phyloP scores from a whole-genome alignment of 2,113 vertebrate genomes.

The Paralichthys olivaceus region DNA sequence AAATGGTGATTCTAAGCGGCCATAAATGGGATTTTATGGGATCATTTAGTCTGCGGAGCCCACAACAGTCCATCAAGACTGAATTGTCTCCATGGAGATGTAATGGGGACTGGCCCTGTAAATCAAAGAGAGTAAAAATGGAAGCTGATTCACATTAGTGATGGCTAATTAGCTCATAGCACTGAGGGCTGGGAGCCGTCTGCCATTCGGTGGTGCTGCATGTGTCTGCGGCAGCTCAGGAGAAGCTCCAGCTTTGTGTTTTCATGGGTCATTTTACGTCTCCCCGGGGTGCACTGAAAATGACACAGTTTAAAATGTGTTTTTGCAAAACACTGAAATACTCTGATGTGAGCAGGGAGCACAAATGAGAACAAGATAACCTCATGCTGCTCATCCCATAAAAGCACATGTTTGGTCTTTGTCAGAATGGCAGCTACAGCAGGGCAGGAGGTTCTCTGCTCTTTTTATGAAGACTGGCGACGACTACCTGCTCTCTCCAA shows the following conservation, averaged over 20 bases:
- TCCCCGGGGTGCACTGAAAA: constrained; percentile 46
- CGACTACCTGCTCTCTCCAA: constrained; percentile 20
- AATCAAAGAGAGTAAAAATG: constrained; percentile 76
- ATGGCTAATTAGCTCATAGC: constrained; percentile 78
- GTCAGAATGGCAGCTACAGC: constrained; percentile 23
- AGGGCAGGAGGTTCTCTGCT: constrained; percentile 14
- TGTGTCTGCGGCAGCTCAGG: constrained; percentile 40
- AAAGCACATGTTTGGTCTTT: constrained; percentile 36
- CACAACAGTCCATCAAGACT: constrained; percentile 54
- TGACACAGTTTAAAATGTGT: constrained; percentile 40
- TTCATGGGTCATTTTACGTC: constrained; percentile 62
- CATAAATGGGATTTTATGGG: constrained; percentile 63
- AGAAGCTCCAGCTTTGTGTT: constrained; percentile 44
- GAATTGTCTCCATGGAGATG: constrained; percentile 68
- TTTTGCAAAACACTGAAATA: constrained; percentile 30
- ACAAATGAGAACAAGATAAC: constrained; percentile 51
- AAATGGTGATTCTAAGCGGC: constrained; percentile 30
- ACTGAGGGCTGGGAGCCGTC: constrained; percentile 58
- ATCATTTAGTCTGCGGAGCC: constrained; percentile 51
- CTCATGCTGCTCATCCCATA: constrained; percentile 42
- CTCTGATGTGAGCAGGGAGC: constrained; percentile 29
- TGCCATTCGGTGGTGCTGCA: constrained; percentile 30
- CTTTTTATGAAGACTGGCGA: constrained; percentile 11
- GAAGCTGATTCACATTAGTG: constrained; percentile 77
- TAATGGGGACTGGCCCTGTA: constrained; percentile 50